phyloP scores from a whole-genome alignment of 2,113 vertebrate species.

The Typhlomys cinereus region DNA sequence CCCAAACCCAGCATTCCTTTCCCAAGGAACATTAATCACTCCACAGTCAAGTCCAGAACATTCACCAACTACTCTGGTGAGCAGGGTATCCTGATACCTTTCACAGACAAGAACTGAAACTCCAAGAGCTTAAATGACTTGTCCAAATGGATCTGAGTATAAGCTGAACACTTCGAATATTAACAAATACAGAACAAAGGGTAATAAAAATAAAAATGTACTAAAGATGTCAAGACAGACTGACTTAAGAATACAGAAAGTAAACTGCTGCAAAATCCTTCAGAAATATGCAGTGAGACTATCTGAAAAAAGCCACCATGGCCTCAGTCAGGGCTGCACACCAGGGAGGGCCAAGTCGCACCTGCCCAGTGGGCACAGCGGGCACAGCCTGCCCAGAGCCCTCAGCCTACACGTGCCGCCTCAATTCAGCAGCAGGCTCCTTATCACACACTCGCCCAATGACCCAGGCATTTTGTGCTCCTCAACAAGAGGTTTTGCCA shows the following conservation, averaged over 20 bases:
- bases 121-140: neutral
- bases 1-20: neutral
- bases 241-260: neutral
- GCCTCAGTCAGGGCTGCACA: too few relatives aligned
- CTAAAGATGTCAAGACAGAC: neutral
- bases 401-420: too few relatives aligned
- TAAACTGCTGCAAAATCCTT: neutral
- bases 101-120: neutral
- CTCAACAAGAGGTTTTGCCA: neutral
- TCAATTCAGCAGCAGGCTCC: neutral
- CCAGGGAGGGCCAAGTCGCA: too few relatives aligned
- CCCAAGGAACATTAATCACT: neutral
- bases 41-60: neutral
- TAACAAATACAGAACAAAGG: neutral
- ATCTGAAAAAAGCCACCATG: too few relatives aligned
- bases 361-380: too few relatives aligned
- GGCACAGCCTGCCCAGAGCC: too few relatives aligned
- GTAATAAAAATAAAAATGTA: neutral
- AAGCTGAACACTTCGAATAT: neutral
- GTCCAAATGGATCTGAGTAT: neutral
- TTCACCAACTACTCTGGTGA: neutral
- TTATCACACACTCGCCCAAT: neutral
- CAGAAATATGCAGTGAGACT: too few relatives aligned
- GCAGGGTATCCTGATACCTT: neutral
- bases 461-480: neutral